Base-by-base conservation (phyloP, 2,113 vertebrate species). In the Anoura caudifer region DNA sequence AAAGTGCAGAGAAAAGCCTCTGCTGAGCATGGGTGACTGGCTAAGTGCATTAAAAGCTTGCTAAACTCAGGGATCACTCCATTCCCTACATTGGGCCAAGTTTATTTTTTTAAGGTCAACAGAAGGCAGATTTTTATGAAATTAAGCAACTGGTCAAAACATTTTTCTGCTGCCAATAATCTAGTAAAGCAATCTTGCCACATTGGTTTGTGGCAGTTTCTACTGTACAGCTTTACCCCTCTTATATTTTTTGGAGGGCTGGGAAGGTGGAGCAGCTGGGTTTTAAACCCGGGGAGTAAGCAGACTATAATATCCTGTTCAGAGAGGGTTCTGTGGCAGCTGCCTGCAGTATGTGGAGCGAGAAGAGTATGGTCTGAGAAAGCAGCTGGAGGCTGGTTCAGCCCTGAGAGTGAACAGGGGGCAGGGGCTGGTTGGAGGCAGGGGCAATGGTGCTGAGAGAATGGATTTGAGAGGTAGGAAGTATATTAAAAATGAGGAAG, bases 41-140 rank as follows among this genome's bases (percentile, higher is more conserved):
- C 11, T 43, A 41, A 69, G 22, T 36, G 12, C n/a, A 90, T 47
- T 93, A 81, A 65, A 85, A 93, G n/a, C 54, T 94, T 75, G n/a
- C 52, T 83, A 56, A 79, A 83, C 10, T 65, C 38, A n/a, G 10
- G 24, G 19, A 38, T 69, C 59, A n/a, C 24, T 56, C 10, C 3
- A 0, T 91, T 89, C 12, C 14, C 31, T 89, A 91, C 5, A 10
- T 31, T 24, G 86, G 63, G 9, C 15, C 36, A 75, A n/a, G 7
- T 31, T 79, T 33, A 31, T 72, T 72, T 90, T 94, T 76, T 92
- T 76, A 59, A 80, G n/a, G 11, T 89, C 61, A 56, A 47, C 26
- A 87, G 47, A 88, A 90, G 20, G 31, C 65, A 17, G 11, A 47
- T 1, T 2, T 72, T 77, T 59, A 31, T 67, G 72, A 79, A 7